Conservation (phyloP, 2,113 vertebrate genomes). For the Zapus hudsonius region DNA sequence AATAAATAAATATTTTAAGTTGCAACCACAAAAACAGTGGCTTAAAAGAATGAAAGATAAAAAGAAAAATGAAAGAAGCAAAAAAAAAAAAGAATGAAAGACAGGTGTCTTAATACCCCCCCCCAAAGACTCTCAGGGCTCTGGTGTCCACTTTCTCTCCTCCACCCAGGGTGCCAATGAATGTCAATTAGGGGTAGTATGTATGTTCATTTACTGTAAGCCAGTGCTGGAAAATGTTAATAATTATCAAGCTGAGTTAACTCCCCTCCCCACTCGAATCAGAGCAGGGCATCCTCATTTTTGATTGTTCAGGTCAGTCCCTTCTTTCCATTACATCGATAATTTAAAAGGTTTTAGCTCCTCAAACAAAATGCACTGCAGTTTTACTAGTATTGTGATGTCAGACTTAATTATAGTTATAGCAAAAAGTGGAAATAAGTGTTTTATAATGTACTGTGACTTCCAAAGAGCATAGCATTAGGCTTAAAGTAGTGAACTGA, state of each 20-base stretch:
- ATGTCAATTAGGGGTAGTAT: not conserved
- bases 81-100: no score
- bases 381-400: not conserved
- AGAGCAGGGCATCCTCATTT: not conserved
- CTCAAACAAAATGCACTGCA: not conserved
- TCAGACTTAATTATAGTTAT: not conserved
- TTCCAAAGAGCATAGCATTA: not conserved
- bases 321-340: not conserved
- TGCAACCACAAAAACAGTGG: no score
- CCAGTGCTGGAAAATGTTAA: constrained; percentile 17
- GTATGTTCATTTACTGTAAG: not conserved
- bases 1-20: no score
- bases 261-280: not conserved
- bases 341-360: not conserved
- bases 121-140: not conserved
- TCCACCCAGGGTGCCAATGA: not conserved
- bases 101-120: no score
- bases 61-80: no score
- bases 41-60: no score
- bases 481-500: constrained; percentile 36
- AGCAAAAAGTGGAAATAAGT: not conserved
- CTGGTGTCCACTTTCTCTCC: not conserved
- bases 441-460: not conserved
- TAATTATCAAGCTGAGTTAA: not conserved
- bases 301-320: not conserved